Base-by-base conservation (phyloP, 2,888 invertebrate genomes). In the Yponomeuta cagnagella region DNA sequence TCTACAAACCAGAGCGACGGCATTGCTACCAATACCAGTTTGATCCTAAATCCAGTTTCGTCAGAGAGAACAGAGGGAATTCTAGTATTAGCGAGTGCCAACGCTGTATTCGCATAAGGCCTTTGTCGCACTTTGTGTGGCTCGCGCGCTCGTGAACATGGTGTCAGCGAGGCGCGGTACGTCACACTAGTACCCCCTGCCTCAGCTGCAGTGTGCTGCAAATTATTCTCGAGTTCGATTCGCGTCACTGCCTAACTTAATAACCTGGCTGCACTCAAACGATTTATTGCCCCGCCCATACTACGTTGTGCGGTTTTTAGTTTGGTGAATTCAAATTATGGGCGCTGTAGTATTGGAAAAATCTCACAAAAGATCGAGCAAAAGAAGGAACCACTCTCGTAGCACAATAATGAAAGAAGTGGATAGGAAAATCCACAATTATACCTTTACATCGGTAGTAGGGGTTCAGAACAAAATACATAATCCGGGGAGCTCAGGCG, bases 401-500 rank as follows among this genome's bases (percentile, higher is more conserved):
- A 73, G 74, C 58, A 23, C 48, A 69, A 30, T 48, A 87, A 90
- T 87, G 86, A 84, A 86, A 87, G 88, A 89, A 81, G 84, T 83
- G 79, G 80, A 77, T 72, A 72, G 75, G 84, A 88, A 90, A 70
- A 91, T 90, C 90, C 90, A 89, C 89, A 90, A 89, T 90, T 90
- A 90, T 88, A 83, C 79, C 79, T 82, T 82, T 84, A 90, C 90
- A 88, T 88, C 82, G 86, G 88, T 85, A 85, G 70, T 69, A 86
- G 86, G 88, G 88, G 89, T 89, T 86, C 80, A 79, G 83, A 81
- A 87, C 86, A 86, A 89, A 89, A 89, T 81, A 86, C 86, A 82
- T 90, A 90, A 91, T 90, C 90, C 88, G 71, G 52, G 73, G 71
- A 73, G 75, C 73, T 72, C 72, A 70, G 70, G 71, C 30, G 70